These are phyloP conservation scores for Chrysolina haemoptera DNA, from an alignment of 2,888 invertebrate species.

Conservation along the genomic window DNA sequence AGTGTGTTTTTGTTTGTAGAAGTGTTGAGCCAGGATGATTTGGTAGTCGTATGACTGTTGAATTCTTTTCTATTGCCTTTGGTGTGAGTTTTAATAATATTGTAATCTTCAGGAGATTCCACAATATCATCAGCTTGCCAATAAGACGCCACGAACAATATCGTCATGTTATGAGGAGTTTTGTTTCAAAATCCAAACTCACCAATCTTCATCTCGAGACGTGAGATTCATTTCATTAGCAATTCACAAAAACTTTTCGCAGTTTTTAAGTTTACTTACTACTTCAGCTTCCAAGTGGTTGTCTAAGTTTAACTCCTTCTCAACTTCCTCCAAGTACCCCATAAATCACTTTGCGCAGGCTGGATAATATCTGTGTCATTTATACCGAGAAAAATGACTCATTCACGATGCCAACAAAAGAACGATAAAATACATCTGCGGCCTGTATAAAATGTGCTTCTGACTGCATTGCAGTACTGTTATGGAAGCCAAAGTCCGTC, in stretches of 20 bases:
- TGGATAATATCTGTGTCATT: constrained; percentile 1
- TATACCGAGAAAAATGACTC: neutral
- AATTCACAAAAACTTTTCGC: too few relatives aligned
- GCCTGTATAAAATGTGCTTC: constrained; percentile 4
- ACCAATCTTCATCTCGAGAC: too few relatives aligned
- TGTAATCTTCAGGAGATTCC: too few relatives aligned
- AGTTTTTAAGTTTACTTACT: neutral
- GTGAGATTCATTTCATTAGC: too few relatives aligned
- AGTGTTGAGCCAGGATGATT: too few relatives aligned
- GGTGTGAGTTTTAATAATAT: too few relatives aligned
- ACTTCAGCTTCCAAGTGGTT: neutral
- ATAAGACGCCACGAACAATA: too few relatives aligned
- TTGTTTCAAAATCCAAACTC: neutral
- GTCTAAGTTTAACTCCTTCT: neutral
- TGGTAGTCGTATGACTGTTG: too few relatives aligned
- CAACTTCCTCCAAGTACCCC: neutral
- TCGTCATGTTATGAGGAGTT: too few relatives aligned
- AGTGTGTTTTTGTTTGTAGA: too few relatives aligned
- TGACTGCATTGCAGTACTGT: constrained; percentile 17
- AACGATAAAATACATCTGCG: constrained; percentile 8
- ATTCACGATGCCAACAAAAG: neutral
- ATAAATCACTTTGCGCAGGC: constrained; percentile 7
- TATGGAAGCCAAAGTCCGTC: neutral
- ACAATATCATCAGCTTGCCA: too few relatives aligned
- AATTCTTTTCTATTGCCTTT: too few relatives aligned